phyloP scores from a whole-genome alignment of 1,140 invertebrate species.

The Callitettix versicolor region DNA sequence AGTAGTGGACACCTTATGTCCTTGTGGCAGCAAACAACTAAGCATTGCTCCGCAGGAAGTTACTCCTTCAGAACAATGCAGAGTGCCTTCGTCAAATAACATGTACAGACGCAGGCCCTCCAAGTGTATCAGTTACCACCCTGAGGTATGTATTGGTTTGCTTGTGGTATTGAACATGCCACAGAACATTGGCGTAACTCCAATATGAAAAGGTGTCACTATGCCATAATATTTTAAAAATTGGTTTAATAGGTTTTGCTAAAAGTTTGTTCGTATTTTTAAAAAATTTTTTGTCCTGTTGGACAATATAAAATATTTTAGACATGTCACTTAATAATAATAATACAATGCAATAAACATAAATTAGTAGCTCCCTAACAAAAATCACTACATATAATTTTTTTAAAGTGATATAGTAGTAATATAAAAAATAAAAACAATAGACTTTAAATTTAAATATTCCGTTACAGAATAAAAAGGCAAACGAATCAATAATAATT shows the following conservation, averaged over 20 bases:
- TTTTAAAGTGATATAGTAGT: too few relatives aligned
- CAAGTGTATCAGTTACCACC: slow-evolving; percentile 80
- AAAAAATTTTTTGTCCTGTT: not conserved
- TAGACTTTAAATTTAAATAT: too few relatives aligned
- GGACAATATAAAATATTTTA: not conserved
- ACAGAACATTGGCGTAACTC: not conserved
- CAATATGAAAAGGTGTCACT: too few relatives aligned
- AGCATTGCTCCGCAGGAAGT: slow-evolving; percentile 70
- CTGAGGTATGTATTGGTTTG: slow-evolving; percentile 45
- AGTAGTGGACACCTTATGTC: slow-evolving; percentile 80
- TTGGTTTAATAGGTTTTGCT: not conserved
- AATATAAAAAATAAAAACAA: too few relatives aligned
- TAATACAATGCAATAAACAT: too few relatives aligned
- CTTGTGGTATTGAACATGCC: not conserved
- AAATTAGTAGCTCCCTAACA: too few relatives aligned
- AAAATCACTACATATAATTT: too few relatives aligned
- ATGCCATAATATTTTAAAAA: too few relatives aligned
- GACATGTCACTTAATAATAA: too few relatives aligned
- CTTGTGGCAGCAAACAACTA: slow-evolving; percentile 73
- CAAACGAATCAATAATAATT: too few relatives aligned
- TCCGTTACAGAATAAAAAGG: too few relatives aligned
- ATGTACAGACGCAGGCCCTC: slow-evolving; percentile 55
- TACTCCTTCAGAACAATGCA: slow-evolving; percentile 36
- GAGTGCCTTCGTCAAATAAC: slow-evolving; percentile 40
- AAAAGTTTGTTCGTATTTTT: not conserved